A percentile compares a stretch with the other conserved stretches of the same genome.
Evolutionary conservation across 2,113 vertebrate genomes (phyloP).

Genomic region (Poeciliopsis turrubarensis): DNA sequence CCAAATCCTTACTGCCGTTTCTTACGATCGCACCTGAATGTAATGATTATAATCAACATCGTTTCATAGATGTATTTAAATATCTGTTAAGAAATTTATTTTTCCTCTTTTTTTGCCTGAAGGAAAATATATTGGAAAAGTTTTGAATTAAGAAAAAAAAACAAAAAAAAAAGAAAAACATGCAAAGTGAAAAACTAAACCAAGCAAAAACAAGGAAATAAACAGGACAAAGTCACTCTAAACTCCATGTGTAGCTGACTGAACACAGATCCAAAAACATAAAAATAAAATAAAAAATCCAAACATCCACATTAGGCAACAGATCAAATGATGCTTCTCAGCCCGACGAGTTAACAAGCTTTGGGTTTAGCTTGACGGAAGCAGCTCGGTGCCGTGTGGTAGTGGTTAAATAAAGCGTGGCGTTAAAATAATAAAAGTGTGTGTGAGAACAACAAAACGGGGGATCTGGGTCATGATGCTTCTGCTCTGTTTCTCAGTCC

Average conservation of each 20-base stretch:
- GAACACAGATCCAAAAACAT: constrained; percentile 25
- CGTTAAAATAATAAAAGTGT: constrained; percentile 10
- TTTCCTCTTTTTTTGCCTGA: background rate
- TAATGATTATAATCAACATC: background rate
- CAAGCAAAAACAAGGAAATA: constrained; percentile 6
- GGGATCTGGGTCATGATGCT: constrained; percentile 81
- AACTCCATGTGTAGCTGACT: constrained; percentile 41
- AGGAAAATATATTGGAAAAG: background rate
- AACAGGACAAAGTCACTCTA: constrained; percentile 35
- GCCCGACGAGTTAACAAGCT: constrained; percentile 55
- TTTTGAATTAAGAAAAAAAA: constrained; percentile 12
- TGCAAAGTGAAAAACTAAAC: constrained; percentile 28
- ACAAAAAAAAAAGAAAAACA: constrained; percentile 5
- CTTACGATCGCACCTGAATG: background rate
- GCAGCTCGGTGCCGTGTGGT: constrained; percentile 82
- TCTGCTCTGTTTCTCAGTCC: constrained; percentile 90
- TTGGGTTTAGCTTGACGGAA: constrained; percentile 84
- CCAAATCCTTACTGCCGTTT: background rate
- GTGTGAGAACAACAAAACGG: constrained; percentile 43
- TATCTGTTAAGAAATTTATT: background rate
- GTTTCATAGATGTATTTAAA: constrained; percentile 1
- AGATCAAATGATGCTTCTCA: constrained; percentile 36
- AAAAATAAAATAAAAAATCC: background rate
- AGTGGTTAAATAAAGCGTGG: constrained; percentile 85
- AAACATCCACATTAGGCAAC: constrained; percentile 21